A percentile compares a stretch with the other conserved stretches of the same genome.
Conservation (phyloP, 2,797 vertebrate species). For the Meda fulgida region DNA sequence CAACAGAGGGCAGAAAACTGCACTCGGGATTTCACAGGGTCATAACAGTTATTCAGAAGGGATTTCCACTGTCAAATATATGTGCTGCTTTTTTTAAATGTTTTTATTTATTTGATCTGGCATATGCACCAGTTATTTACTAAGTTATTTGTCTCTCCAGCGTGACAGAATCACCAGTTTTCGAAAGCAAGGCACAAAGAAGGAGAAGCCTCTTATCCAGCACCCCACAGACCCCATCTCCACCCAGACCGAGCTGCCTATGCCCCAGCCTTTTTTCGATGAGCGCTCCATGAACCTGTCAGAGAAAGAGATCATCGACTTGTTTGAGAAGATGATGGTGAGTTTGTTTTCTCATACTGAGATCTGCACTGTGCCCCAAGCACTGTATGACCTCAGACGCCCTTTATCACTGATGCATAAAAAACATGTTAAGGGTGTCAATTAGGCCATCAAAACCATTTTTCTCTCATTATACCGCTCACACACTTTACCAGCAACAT, state of each 20-base stretch:
- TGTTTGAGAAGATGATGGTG: constrained; percentile 99
- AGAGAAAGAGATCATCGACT: constrained; percentile 96
- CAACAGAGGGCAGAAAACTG: neutral
- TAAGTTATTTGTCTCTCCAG: constrained; percentile 75
- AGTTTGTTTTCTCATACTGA: constrained; percentile 63
- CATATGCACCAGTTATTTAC: neutral
- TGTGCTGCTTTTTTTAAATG: neutral
- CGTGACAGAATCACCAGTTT: constrained; percentile 97
- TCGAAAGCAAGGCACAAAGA: constrained; percentile 89
- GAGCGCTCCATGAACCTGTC: constrained; percentile 94
- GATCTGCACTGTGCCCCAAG: neutral
- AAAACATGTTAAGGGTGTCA: constrained; percentile 25
- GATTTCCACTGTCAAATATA: constrained; percentile 8
- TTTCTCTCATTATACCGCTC: neutral
- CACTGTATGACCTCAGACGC: neutral
- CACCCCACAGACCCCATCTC: constrained; percentile 90
- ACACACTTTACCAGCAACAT: neutral
- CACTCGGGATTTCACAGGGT: neutral
- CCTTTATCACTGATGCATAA: constrained; percentile 13
- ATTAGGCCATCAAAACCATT: constrained; percentile 17
- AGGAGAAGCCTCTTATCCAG: constrained; percentile 94
- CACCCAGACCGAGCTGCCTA: constrained; percentile 83
- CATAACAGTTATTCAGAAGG: neutral
- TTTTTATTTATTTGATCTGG: neutral
- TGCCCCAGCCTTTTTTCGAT: constrained; percentile 89